Evolutionary conservation across 2,113 vertebrate species (phyloP), one percentile per base, ranked within the genome.

Genomic region (Indicator maculatus): DNA sequence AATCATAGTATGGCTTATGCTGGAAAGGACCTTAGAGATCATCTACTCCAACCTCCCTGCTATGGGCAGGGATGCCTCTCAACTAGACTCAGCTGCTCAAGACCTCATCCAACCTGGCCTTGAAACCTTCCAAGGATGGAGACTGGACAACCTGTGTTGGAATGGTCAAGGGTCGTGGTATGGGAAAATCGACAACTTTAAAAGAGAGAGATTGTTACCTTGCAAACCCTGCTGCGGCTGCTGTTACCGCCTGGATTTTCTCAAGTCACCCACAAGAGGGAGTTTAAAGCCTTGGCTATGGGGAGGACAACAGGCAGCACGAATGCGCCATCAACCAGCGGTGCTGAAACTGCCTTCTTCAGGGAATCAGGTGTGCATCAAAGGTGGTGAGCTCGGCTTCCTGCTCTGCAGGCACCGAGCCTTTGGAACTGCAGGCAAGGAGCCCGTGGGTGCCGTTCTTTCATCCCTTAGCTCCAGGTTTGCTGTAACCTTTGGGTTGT

Each of bases 201-300:
- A 50, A 16, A 28, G 59, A 13, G 56, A 53, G 55, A 47, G 7
- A 3, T 17, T 39, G 2, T 3, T 65, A 71, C 52, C 16, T 63
- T 71, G 33, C 30, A 16, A 44, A 26, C 31, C 36, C n/a, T 27
- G 11, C n/a, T 18, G 21, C 14, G 28, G 26, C 18, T 79, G 58
- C 69, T 73, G 56, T 60, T 91, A 67, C 53, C 36, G 86, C 44
- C 5, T 1, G 5, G 7, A 21, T 53, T 80, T 87, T 77, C 91
- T 58, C 24, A 8, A 53, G 16, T 72, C 55, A 28, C 27, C 94
- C 95, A 86, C 95, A 76, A 95, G 96, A 91, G 94, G 96, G 96
- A 90, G 96, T 97, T 94, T 94, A 75, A 97, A 63, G 50, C 30
- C 88, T 95, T 81, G 86, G 45, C 80, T 83, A 27, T 36, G 45